Evolutionary conservation across 2,797 vertebrate species (phyloP), one percentile per base, ranked within the genome.

Genomic region (Hirundo rustica): DNA sequence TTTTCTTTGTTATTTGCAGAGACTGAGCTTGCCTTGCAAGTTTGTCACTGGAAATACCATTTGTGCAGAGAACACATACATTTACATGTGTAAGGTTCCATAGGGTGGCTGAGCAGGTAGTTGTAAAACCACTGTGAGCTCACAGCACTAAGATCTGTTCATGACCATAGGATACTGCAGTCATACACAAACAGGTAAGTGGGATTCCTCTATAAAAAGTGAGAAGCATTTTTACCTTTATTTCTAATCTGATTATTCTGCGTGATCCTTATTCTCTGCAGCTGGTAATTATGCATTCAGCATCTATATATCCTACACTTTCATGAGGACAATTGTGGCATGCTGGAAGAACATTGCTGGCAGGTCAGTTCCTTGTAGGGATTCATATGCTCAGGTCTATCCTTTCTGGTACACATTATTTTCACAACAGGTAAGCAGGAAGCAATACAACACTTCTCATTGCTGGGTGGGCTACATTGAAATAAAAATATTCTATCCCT

Each of bases 361-460:
- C 32, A n/a, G 11, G 23, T 42, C 50, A 50, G 32, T 5, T 90
- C 60, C 18, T 77, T 54, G 38, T 22, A 93, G 77, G 76, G 93
- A 88, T n/a, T 86, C 48, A 84, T 51, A 82, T 67, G 50, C 67
- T 89, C 60, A 62, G 87, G 64, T 81, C 66, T 34, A 1, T 61
- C 22, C 57, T 93, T 82, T 88, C 79, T 94, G 94, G 62, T 70
- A 92, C 9, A 27, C 42, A 48, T 90, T 71, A 73, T 55, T 79
- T 95, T 93, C 85, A 67, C 80, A 82, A 92, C 22, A 92, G 64
- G 53, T 87, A 93, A 86, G 77, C 42, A 84, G 67, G 67, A 88
- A 89, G 51, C 17, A 64, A 50, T 17, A 17, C 19, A 81, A 75
- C 16, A 20, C 42, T 51, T 54, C 48, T 77, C 50, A 16, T 36